A percentile compares a stretch with the other conserved stretches of the same genome.
Conservation (phyloP, 2,113 vertebrate species). For the Camarhynchus parvulus region DNA sequence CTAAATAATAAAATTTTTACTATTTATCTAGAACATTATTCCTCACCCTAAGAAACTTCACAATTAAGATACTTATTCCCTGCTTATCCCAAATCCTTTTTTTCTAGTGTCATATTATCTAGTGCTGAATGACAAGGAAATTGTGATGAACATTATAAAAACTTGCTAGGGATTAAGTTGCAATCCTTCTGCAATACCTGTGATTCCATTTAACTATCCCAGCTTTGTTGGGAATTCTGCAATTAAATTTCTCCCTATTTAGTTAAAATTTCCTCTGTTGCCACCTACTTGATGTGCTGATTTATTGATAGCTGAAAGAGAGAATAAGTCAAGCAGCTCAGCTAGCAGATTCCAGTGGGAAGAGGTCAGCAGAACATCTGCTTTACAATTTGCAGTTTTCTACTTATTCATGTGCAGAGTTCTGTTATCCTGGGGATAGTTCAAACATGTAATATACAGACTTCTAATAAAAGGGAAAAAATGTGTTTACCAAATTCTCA, state of each 20-base stretch:
- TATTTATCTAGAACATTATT: neutral
- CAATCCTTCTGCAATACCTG: neutral
- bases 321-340: neutral
- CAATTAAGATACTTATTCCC: neutral
- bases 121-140: neutral
- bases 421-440: neutral
- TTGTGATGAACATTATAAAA: neutral
- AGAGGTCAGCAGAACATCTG: conserved; percentile 32
- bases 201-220: neutral
- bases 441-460: neutral
- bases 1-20: neutral
- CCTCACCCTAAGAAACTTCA: neutral
- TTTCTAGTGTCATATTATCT: neutral
- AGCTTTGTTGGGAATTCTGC: neutral
- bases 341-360: neutral
- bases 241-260: conserved; percentile 8
- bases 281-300: neutral
- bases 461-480: conserved; percentile 14
- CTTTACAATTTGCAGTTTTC: conserved; percentile 12
- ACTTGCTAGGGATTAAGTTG: neutral
- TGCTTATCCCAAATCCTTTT: neutral
- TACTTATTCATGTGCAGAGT: conserved; percentile 10
- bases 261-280: neutral
- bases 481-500: neutral
- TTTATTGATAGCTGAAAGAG: conserved; percentile 15